Evolutionary conservation across 2,113 vertebrate genomes (phyloP), one percentile per base, ranked within the genome.

Genomic region (Xenopus laevis): DNA sequence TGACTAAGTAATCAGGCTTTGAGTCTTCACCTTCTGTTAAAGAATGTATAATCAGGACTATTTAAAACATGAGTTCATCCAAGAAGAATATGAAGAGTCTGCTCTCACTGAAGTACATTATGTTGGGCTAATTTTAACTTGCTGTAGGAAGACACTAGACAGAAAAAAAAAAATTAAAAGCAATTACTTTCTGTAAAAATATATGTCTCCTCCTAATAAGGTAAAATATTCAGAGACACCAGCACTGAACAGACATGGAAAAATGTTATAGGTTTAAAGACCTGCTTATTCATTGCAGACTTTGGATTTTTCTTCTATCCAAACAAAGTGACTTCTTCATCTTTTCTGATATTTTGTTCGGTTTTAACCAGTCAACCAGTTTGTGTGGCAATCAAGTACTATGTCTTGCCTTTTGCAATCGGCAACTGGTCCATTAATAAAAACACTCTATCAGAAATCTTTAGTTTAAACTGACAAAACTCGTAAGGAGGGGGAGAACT

Each of bases 181-280:
- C 83, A 84, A 85, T 81, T 80, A 84, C 88, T 92, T 91, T 91
- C 90, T 87, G 89, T 92, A 92, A 90, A 92, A 92, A 92, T 91
- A 92, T 92, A 89, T 89, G 88, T 89, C 90, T 92, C 87, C 89
- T 91, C 91, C 91, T 91, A 92, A 92, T 92, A 92, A 92, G 91
- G 91, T 92, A 90, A 92, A 92, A 90, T 90, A 92, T 92, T 92
- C 87, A 91, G 90, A 86, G 88, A 87, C 89, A 86, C 87, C 89
- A 92, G 88, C 82, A 79, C 89, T 83, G 86, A 81, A 86, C 85
- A 85, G 81, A 85, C 57, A 53, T 57, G 62, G 23, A 59, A 11
- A 16, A 45, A n/a, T 27, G 63, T 23, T 65, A 60, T 52, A 40
- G 33, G 33, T 40, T 60, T 67, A 50, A n/a, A 60, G 72, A 11